phyloP scores from a whole-genome alignment of 1,140 invertebrate species.

The Thrips palmi region DNA sequence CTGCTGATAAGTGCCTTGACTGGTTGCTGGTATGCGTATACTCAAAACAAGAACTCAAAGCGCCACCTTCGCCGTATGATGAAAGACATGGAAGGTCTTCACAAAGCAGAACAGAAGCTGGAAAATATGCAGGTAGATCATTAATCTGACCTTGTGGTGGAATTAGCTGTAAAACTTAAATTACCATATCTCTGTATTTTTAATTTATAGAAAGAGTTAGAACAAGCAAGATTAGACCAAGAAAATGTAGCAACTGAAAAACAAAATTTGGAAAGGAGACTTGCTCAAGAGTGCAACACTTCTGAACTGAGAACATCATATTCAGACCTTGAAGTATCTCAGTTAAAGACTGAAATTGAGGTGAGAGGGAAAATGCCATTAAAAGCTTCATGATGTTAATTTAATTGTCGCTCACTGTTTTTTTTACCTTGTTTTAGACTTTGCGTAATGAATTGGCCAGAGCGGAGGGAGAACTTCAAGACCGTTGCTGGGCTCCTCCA shows the following conservation, averaged over 20 bases:
- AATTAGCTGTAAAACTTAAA: constrained; percentile 4
- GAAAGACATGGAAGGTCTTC: constrained; percentile 80
- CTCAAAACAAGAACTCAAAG: constrained; percentile 73
- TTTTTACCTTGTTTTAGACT: constrained; percentile 32
- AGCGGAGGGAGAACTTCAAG: constrained; percentile 74
- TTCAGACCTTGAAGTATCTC: constrained; percentile 62
- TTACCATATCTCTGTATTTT: constrained; percentile 1
- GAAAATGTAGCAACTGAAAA: constrained; percentile 64
- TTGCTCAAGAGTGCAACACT: constrained; percentile 37
- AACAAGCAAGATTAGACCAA: constrained; percentile 41
- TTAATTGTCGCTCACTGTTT: background rate
- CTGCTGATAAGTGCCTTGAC: constrained; percentile 63
- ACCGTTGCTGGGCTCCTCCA: constrained; percentile 71
- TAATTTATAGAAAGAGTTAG: constrained; percentile 32
- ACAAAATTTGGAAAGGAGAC: constrained; percentile 54
- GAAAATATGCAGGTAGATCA: constrained; percentile 61
- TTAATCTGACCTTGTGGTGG: constrained; percentile 18
- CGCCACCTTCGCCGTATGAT: constrained; percentile 73
- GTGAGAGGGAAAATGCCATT: constrained; percentile 25
- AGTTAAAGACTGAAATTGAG: constrained; percentile 67
- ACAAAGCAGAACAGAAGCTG: constrained; percentile 71
- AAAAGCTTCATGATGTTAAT: background rate
- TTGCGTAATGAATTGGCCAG: constrained; percentile 60
- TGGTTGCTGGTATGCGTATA: constrained; percentile 79
- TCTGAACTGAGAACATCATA: constrained; percentile 45